Evolutionary conservation across 2,888 invertebrate species (phyloP).

Genomic region (Bombylius discolor): DNA sequence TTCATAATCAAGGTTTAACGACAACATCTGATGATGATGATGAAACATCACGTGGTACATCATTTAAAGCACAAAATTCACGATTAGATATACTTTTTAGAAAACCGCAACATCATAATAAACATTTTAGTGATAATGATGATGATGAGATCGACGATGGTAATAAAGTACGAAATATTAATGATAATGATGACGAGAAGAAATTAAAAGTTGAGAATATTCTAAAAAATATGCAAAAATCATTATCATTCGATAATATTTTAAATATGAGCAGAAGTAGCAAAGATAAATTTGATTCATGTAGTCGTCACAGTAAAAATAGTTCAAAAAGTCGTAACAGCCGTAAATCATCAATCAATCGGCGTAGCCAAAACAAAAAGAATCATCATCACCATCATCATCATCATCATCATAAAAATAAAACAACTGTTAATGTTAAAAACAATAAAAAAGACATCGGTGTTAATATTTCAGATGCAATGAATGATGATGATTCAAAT

Average conservation of each 20-base stretch:
- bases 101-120: constrained; percentile 17
- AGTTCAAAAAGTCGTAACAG: constrained; percentile 30
- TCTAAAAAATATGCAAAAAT: constrained; percentile 25
- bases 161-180: constrained; percentile 19
- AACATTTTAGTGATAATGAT: constrained; percentile 22
- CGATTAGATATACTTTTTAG: constrained; percentile 33
- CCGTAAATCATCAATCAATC: constrained; percentile 26
- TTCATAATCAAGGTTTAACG: constrained; percentile 35
- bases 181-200: constrained; percentile 18
- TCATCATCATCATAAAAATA: constrained; percentile 9
- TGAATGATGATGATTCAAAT: constrained; percentile 17
- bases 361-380: constrained; percentile 6
- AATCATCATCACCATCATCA: constrained; percentile 16
- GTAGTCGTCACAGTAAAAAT: constrained; percentile 20
- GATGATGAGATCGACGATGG: constrained; percentile 15
- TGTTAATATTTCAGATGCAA: constrained; percentile 22
- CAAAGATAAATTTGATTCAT: constrained; percentile 14
- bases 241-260: constrained; percentile 18
- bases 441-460: constrained; percentile 15
- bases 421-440: constrained; percentile 11
- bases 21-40: constrained; percentile 34
- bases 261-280: constrained; percentile 18
- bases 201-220: constrained; percentile 20
- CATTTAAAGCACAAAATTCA: constrained; percentile 34
- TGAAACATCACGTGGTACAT: constrained; percentile 33